A percentile compares a stretch with the other conserved stretches of the same genome.
These are phyloP conservation scores for Ptychoptera contaminata DNA, from an alignment of 2,888 invertebrate genomes.

Conservation along the genomic window DNA sequence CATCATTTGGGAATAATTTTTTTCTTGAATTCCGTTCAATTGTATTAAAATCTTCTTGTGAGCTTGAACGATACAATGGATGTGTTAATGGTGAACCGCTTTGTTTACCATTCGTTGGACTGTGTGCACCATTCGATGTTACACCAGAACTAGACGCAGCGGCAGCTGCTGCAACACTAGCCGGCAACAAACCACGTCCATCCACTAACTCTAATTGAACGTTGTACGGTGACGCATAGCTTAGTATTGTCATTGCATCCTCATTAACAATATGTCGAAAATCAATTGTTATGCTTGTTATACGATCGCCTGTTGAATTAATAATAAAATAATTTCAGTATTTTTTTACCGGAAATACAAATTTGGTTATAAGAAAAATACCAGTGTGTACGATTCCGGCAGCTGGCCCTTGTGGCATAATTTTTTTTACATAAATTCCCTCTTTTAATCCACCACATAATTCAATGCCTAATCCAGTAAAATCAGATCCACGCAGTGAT, in stretches of 20 bases:
- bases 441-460: constrained; percentile 83
- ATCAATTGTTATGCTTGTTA: constrained; percentile 71
- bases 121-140: constrained; percentile 4
- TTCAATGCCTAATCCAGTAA: constrained; percentile 75
- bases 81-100: constrained; percentile 39
- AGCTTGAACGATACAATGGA: constrained; percentile 61
- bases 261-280: constrained; percentile 80
- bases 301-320: constrained; percentile 65
- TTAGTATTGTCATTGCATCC: constrained; percentile 76
- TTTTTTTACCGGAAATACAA: neutral
- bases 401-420: constrained; percentile 74
- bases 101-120: constrained; percentile 4
- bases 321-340: neutral
- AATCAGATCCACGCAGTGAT: constrained; percentile 68
- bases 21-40: constrained; percentile 11
- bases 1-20: constrained; percentile 9
- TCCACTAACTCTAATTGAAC: constrained; percentile 62
- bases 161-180: neutral
- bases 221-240: constrained; percentile 83
- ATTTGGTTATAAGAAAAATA: neutral
- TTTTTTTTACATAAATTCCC: constrained; percentile 76
- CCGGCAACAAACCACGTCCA: constrained; percentile 21
- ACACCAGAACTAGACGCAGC: constrained; percentile 1
- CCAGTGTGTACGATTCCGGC: constrained; percentile 40
- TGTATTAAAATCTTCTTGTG: constrained; percentile 48